phyloP scores from a whole-genome alignment of 2,113 vertebrate genomes.

The Neodon shergylaensis region DNA sequence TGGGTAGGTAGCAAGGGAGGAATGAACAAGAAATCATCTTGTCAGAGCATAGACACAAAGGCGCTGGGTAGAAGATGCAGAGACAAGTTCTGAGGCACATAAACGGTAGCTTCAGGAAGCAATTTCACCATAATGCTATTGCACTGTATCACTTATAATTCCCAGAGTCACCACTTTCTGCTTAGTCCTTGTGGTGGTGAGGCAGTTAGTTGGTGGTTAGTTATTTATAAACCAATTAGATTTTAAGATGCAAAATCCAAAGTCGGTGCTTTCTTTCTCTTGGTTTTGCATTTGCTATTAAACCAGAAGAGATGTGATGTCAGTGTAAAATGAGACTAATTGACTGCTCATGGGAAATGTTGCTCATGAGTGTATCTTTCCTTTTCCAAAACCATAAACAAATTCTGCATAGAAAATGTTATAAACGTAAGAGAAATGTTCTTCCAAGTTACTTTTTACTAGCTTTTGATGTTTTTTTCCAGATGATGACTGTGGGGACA shows the following conservation, averaged over 20 bases:
- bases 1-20: accelerated
- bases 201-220: background rate
- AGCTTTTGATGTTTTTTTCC: slow-evolving; percentile 23
- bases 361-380: background rate
- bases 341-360: background rate
- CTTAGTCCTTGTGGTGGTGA: background rate
- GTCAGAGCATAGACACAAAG: background rate
- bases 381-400: background rate
- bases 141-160: background rate
- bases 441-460: background rate
- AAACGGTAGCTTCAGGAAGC: background rate
- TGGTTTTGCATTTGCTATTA: background rate
- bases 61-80: background rate
- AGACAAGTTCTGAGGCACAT: background rate
- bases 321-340: background rate
- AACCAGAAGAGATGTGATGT: background rate
- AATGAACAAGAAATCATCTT: accelerated
- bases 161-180: background rate
- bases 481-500: slow-evolving; percentile 98
- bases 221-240: background rate
- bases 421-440: background rate
- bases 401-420: background rate
- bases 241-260: slow-evolving; percentile 44
- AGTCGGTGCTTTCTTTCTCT: background rate
- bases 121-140: background rate